A percentile compares a stretch with the other conserved stretches of the same genome.
Conservation (phyloP, 1,140 invertebrate species). For the Acyrthosiphon pisum region DNA sequence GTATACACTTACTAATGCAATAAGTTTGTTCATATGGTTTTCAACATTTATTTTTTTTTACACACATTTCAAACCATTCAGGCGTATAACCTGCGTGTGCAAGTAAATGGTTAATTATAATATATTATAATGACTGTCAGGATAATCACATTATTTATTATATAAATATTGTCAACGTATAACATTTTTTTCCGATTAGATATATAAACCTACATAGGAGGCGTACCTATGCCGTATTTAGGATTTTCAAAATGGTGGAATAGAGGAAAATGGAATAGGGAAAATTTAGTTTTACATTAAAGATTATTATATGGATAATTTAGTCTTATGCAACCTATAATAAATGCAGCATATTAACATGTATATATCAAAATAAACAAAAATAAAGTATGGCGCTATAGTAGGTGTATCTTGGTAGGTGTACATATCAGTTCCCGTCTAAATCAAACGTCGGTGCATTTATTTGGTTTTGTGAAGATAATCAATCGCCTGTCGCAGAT, state of each 20-base stretch:
- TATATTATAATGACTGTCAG: not conserved
- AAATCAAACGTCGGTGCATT: not conserved
- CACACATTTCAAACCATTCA: not conserved
- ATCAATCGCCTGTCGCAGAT: not conserved
- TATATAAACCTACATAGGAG: too few species aligned
- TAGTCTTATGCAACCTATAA: not conserved
- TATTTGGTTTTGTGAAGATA: not conserved
- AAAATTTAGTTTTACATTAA: too few species aligned
- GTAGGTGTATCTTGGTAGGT: not conserved
- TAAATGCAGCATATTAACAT: not conserved
- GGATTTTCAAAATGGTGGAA: too few species aligned
- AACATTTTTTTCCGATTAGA: too few species aligned
- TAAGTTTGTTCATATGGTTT: not conserved
- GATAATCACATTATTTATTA: not conserved
- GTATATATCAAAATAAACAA: not conserved
- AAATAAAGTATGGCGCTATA: not conserved
- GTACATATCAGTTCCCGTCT: not conserved
- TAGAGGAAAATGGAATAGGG: too few species aligned
- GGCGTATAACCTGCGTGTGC: not conserved
- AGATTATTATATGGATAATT: too few species aligned
- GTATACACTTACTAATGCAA: not conserved
- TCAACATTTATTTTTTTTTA: not conserved
- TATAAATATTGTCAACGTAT: not conserved
- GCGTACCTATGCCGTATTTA: too few species aligned
- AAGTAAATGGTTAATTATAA: not conserved